Evolutionary conservation across 2,888 invertebrate genomes (phyloP).

Genomic region (Homarus gammarus): DNA sequence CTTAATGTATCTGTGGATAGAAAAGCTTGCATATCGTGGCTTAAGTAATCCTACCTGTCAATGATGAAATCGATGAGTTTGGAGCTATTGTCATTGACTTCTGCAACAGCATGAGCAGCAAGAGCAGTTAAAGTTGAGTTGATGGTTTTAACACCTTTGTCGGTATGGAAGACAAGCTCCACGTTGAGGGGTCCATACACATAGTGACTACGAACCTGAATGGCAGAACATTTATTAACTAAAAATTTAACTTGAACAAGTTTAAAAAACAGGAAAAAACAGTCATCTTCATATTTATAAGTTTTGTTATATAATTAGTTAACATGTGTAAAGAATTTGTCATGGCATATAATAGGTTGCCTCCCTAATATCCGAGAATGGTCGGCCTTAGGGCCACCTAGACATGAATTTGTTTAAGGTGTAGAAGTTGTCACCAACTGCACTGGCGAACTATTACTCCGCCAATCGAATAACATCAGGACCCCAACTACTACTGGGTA

Average conservation of each 20-base stretch:
- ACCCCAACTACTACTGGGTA: no score
- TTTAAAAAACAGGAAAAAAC: neutral
- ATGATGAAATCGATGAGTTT: constrained; percentile 71
- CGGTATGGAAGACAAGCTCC: constrained; percentile 68
- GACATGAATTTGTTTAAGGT: no score
- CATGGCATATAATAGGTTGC: no score
- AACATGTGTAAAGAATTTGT: no score
- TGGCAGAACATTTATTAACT: neutral
- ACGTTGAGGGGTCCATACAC: constrained; percentile 69
- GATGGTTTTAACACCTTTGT: constrained; percentile 62
- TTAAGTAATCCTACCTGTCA: constrained; percentile 52
- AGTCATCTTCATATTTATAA: no score
- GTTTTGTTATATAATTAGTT: no score
- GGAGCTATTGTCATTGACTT: constrained; percentile 44
- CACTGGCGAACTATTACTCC: no score
- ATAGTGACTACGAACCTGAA: constrained; percentile 71
- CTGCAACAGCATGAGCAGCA: constrained; percentile 68
- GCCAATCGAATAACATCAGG: no score
- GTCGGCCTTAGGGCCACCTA: no score
- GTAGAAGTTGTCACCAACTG: no score
- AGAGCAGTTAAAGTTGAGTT: constrained; percentile 67
- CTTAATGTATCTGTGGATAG: neutral
- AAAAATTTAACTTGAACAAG: neutral
- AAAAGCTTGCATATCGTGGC: neutral
- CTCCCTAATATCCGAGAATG: no score